A percentile compares a stretch with the other conserved stretches of the same genome.
phyloP scores from a whole-genome alignment of 2,888 invertebrate genomes.

The Ligdia adustata region DNA sequence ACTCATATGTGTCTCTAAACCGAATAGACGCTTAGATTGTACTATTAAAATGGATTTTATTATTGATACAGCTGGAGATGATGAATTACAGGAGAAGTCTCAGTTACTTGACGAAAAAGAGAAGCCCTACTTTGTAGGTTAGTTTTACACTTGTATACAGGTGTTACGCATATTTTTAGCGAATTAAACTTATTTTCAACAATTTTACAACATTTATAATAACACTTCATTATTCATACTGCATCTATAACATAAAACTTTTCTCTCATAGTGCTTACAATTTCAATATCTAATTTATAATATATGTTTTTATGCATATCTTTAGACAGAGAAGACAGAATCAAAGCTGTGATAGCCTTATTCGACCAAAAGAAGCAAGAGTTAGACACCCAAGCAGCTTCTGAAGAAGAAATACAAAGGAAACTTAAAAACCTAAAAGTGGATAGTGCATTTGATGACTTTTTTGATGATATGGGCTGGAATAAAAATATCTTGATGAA shows the following conservation, averaged over 20 bases:
- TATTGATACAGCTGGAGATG: slow-evolving; percentile 82
- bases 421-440: slow-evolving; percentile 65
- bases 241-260: too few species aligned
- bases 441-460: slow-evolving; percentile 63
- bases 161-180: too few species aligned
- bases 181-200: too few species aligned
- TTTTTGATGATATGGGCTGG: slow-evolving; percentile 75
- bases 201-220: too few species aligned
- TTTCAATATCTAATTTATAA: too few species aligned
- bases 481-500: slow-evolving; percentile 54
- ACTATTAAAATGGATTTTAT: slow-evolving; percentile 79
- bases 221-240: too few species aligned
- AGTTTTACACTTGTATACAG: slow-evolving; percentile 42
- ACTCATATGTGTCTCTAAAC: too few species aligned
- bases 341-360: slow-evolving; percentile 56
- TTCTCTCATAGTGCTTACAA: too few species aligned
- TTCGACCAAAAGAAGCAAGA: slow-evolving; percentile 68
- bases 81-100: slow-evolving; percentile 62
- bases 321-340: slow-evolving; percentile 64
- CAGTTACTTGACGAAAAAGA: slow-evolving; percentile 60
- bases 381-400: slow-evolving; percentile 51
- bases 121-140: slow-evolving; percentile 69
- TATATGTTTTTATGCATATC: too few species aligned
- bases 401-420: slow-evolving; percentile 58
- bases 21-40: too few species aligned